Base-by-base conservation (phyloP, 2,888 invertebrate genomes). In the Cacoxenus indagator region DNA sequence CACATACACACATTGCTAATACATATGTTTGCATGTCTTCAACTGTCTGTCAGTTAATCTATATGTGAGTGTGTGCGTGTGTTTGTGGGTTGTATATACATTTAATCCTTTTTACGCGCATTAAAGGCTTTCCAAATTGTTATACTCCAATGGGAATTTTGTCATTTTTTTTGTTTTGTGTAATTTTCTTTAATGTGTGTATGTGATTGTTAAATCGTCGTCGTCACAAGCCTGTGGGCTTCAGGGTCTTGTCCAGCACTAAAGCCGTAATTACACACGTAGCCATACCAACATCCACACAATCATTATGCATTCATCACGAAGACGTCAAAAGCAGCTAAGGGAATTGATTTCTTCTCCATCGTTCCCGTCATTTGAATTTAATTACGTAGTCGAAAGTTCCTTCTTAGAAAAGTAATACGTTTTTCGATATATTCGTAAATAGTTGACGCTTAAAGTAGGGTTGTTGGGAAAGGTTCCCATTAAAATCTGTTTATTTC, bases 241-340 rank as follows among this genome's bases (percentile, higher is more conserved):
- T 67, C 68, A 64, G 57, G 64, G 69, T 62, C 67, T 66, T 46
- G 59, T 72, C 57, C 71, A 72, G 69, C 71, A 69, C 55, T 26
- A n/a, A n/a, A n/a, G n/a, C 51, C 68, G 61, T 74, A 72, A 43
- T 24, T 31, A 77, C 79, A 77, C 31, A 31, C 59, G n/a, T n/a
- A 59, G 6, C 6, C 19, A 59, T 14, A 55, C 19, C 8, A 6
- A 11, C 55, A 61, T 26, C 2, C 61, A 59, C 6, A 4, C 19
- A 59, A 26, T 29, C 22, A 51, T 4, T 27, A 62, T 27, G 5
- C 61, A 62, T 24, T 24, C 61, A 62, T 24, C 61, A 62, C 72
- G 70, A 77, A 79, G 79, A 78, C 78, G 79, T 78, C 79, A 79
- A 78, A 78, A 78, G 79, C 79, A 78, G 77, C 77, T 78, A 79